Evolutionary conservation across 2,113 vertebrate species (phyloP).

Genomic region (Ceyx cyanopectus): DNA sequence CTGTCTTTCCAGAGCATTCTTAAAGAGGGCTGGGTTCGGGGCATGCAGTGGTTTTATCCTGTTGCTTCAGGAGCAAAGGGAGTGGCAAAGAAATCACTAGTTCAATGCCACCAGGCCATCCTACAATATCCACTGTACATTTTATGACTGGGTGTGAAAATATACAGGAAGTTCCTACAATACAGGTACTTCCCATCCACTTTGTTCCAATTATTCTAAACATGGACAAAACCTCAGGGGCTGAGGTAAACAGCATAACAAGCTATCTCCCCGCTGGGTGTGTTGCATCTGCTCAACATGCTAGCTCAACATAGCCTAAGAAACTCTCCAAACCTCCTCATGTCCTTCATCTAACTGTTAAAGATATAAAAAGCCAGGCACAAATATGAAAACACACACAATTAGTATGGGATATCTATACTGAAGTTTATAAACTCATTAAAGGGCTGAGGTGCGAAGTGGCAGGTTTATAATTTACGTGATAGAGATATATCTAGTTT

Average conservation of each 20-base stretch:
- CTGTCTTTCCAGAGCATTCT: neutral
- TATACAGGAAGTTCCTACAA: neutral
- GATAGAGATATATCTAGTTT: neutral
- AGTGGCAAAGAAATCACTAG: neutral
- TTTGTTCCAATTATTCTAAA: neutral
- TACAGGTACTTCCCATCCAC: neutral
- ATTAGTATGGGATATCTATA: neutral
- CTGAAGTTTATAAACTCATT: neutral
- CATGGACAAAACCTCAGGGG: neutral
- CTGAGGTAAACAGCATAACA: neutral
- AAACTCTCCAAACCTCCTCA: neutral
- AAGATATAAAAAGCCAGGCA: neutral
- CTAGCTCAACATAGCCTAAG: neutral
- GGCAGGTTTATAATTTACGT: neutral
- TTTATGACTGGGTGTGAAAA: neutral
- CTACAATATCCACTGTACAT: neutral
- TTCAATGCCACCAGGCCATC: neutral
- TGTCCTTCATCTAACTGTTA: neutral
- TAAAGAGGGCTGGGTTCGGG: neutral
- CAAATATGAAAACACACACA: neutral
- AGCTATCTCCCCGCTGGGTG: neutral
- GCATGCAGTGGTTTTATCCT: neutral
- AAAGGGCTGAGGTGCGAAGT: neutral
- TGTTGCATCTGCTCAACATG: neutral
- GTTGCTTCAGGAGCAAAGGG: neutral